phyloP scores from a whole-genome alignment of 2,888 invertebrate species.

The Leptopilina myrica region DNA sequence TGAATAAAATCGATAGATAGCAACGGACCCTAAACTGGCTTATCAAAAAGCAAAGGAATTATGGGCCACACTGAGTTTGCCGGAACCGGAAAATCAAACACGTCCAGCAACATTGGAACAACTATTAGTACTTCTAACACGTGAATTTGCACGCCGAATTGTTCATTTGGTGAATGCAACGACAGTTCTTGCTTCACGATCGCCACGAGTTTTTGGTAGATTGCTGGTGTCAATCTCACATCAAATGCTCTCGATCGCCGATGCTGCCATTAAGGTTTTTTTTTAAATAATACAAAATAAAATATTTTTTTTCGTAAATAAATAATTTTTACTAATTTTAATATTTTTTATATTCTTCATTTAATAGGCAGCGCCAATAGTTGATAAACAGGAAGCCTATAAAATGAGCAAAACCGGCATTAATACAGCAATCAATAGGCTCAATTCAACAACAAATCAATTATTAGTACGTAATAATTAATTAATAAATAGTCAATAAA shows the following conservation, averaged over 20 bases:
- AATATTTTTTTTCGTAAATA: neutral
- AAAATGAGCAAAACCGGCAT: conserved; percentile 64
- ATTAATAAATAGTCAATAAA: no score
- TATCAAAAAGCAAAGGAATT: conserved; percentile 85
- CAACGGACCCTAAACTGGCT: conserved; percentile 87
- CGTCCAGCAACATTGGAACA: conserved; percentile 88
- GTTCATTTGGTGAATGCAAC: conserved; percentile 89
- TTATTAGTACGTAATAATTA: conserved; percentile 67
- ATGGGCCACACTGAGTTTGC: conserved; percentile 84
- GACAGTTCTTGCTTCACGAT: conserved; percentile 78
- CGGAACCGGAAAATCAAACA: conserved; percentile 92
- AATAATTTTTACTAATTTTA: no score
- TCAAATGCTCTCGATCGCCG: conserved; percentile 80
- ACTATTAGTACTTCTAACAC: conserved; percentile 84
- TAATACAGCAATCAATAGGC: conserved; percentile 62
- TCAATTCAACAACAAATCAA: conserved; percentile 66
- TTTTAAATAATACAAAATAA: neutral
- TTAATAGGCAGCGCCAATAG: conserved; percentile 65
- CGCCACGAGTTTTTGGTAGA: conserved; percentile 78
- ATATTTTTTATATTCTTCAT: neutral
- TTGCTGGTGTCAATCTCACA: conserved; percentile 73
- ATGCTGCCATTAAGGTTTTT: conserved; percentile 82
- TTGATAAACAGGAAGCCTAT: conserved; percentile 61
- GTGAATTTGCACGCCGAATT: conserved; percentile 87
- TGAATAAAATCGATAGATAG: conserved; percentile 79